Percentiles rank a stretch among this genome's conserved stretches.
These are phyloP conservation scores for Procavia capensis DNA, from an alignment of 2,113 vertebrate genomes.

Conservation along the genomic window DNA sequence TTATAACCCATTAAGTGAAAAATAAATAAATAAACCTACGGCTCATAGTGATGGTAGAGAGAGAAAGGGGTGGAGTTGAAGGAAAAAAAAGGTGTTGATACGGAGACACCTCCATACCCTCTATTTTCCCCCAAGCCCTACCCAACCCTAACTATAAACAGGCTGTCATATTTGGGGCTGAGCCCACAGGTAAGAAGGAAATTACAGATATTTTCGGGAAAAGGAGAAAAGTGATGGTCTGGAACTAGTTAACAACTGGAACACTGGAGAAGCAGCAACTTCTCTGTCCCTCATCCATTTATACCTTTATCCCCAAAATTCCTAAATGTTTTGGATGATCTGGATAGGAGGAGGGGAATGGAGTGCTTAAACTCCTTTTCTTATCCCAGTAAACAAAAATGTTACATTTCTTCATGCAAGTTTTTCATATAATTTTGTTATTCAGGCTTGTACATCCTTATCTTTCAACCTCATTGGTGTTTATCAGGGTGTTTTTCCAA, in stretches of 20 bases:
- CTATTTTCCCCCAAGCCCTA: not conserved
- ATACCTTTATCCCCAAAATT: not conserved
- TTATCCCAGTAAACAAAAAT: not conserved
- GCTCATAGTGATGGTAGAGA: not conserved
- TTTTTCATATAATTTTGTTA: not conserved
- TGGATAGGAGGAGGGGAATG: rapidly evolving
- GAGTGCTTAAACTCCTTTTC: not conserved
- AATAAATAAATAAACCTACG: not conserved
- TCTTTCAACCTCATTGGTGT: not conserved
- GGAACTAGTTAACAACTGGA: not conserved
- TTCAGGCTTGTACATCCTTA: not conserved
- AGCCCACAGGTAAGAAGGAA: not conserved
- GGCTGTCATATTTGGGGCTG: not conserved
- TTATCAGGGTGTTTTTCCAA: not conserved
- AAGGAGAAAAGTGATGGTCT: not conserved
- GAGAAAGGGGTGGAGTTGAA: too few species aligned
- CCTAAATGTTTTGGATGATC: not conserved
- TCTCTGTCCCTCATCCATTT: not conserved
- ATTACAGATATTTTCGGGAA: not conserved
- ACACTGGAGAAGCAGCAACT: not conserved
- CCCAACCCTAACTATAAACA: not conserved
- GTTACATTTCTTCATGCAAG: not conserved
- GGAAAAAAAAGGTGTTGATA: not conserved
- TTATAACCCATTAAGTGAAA: not conserved
- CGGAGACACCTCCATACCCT: not conserved